Conservation (phyloP, 2,888 invertebrate species). For the Eilema caniola region DNA sequence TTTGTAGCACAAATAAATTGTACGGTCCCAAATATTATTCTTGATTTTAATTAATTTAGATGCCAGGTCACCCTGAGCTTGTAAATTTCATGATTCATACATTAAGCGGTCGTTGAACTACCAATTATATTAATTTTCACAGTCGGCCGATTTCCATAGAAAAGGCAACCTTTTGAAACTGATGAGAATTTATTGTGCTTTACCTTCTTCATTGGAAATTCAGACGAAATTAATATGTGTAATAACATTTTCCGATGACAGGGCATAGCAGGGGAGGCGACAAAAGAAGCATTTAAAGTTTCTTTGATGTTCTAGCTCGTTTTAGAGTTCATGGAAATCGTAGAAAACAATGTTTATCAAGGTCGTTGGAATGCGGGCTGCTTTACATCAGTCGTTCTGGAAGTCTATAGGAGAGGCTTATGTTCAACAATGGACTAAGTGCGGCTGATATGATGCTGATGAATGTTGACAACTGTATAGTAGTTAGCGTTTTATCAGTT, state of each 20-base stretch:
- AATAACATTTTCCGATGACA: constrained; percentile 11
- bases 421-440: too few relatives aligned
- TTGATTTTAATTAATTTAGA: neutral
- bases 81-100: constrained; percentile 8
- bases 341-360: neutral
- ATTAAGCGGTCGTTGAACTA: constrained; percentile 10
- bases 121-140: constrained; percentile 14
- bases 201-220: constrained; percentile 12
- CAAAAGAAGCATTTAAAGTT: constrained; percentile 9
- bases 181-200: constrained; percentile 19
- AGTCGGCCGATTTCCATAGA: constrained; percentile 16
- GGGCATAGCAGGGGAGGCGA: too few relatives aligned
- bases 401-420: too few relatives aligned
- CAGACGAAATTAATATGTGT: constrained; percentile 13
- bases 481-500: neutral
- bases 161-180: constrained; percentile 20
- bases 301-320: neutral
- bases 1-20: neutral
- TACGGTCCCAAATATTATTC: neutral
- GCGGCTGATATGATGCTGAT: too few relatives aligned
- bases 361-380: too few relatives aligned
- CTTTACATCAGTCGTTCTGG: too few relatives aligned
- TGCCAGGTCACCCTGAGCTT: neutral
- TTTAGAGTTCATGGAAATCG: neutral
- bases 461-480: neutral